Evolutionary conservation across 2,888 invertebrate genomes (phyloP), one percentile per base, ranked within the genome.

Genomic region (Alitta virens): DNA sequence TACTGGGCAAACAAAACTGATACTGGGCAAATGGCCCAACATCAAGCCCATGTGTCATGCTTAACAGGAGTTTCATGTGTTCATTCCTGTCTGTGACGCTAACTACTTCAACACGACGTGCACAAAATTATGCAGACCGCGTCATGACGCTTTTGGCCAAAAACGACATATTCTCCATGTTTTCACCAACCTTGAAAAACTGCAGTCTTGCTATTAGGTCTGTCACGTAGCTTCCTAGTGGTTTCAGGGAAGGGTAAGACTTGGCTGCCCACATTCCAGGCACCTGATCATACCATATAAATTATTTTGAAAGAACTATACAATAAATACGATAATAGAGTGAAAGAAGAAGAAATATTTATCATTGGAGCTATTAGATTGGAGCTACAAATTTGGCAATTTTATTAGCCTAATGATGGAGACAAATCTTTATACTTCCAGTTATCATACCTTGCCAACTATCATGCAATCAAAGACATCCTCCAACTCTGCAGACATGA

Each of bases 41-140:
- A n/a, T n/a, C n/a, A n/a, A n/a, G n/a, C n/a, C n/a, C n/a, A n/a
- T n/a, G n/a, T n/a, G n/a, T n/a, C n/a, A n/a, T n/a, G n/a, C n/a
- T n/a, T n/a, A n/a, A n/a, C n/a, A n/a, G n/a, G n/a, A n/a, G n/a
- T n/a, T n/a, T n/a, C n/a, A n/a, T n/a, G n/a, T n/a, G n/a, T n/a
- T n/a, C n/a, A n/a, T n/a, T n/a, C n/a, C n/a, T n/a, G n/a, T n/a
- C 18, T 96, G 95, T 85, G 91, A 91, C 83, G 87, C 86, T 80
- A 90, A 94, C 85, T 95, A 95, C 86, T 94, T 92, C 87, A 94
- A 94, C 84, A 89, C 91, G 75, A 94, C 94, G 62, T 96, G 96
- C 86, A 94, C 92, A 79, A 93, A 92, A 81, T 91, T 94, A 84
- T 97, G 96, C 85, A 88, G 93, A 67, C 91, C 95, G 67, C 86